Evolutionary conservation across 2,888 invertebrate species (phyloP), one percentile per base, ranked within the genome.

Genomic region (Gastracanthus pulcherrimus): DNA sequence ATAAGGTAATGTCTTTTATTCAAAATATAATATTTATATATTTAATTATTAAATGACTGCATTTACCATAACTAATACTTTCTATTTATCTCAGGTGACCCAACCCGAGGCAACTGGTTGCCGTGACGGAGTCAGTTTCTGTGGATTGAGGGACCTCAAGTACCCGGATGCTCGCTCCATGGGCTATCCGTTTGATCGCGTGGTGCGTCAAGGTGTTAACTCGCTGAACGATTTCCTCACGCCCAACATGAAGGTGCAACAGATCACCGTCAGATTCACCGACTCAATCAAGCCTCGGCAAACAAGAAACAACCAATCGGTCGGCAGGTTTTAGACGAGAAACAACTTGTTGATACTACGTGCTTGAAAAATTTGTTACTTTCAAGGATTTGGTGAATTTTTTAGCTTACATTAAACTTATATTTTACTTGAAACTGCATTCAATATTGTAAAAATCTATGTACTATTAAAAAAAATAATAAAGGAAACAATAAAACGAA

Each of bases 81-180:
- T n/a, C n/a, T n/a, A n/a, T n/a, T n/a, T n/a, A n/a, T n/a, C n/a
- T n/a, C n/a, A n/a, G n/a, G 84, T 90, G 13, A 51, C 78, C 23
- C 85, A 85, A 72, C n/a, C 75, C 9, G 81, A 79, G 7, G 66
- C 79, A 9, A 76, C 55, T 9, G 85, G 84, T 19, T 97, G 96
- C 90, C 94, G 94, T 55, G 95, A 96, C 88, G 96, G 96, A 0
- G 94, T 95, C 71, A 95, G 95, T 84, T 97, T 95, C 91, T 97
- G 97, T 86, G 97, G 97, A 1, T 92, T 97, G 23, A 94, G 94
- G 72, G 95, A 96, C 91, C 93, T 94, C 77, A 92, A 94, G 86
- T 97, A 96, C 91, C 97, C 97, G 0, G 97, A 97, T 92, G 93
- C 94, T 48, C 94, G 96, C 76, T 91, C 96, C 6, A 97, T 97